phyloP scores from a whole-genome alignment of 2,797 vertebrate species.

The Tiaroga cobitis region DNA sequence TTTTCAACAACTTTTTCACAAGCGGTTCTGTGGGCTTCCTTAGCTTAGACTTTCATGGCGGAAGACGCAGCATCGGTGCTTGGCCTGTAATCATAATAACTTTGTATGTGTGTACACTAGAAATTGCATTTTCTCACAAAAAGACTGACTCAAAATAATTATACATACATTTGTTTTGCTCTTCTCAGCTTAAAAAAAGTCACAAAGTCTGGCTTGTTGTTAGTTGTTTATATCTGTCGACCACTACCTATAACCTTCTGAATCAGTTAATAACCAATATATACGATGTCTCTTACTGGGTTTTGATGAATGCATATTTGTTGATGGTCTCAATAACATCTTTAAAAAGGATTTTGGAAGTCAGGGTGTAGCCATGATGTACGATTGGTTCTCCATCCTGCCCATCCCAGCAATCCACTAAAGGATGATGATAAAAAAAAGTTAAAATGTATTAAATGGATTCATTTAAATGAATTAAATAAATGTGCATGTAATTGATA shows the following conservation, averaged over 20 bases:
- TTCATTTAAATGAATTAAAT: not conserved
- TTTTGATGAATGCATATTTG: conserved; percentile 94
- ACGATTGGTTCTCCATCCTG: conserved; percentile 96
- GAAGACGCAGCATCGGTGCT: not conserved
- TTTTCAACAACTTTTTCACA: not conserved
- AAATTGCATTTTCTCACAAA: not conserved
- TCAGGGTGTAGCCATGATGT: conserved; percentile 96
- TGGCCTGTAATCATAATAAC: not conserved
- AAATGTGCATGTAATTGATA: not conserved
- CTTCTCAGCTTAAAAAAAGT: not conserved
- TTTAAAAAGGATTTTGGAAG: conserved; percentile 98
- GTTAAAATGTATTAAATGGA: not conserved
- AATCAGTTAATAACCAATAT: not conserved
- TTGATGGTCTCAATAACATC: conserved; percentile 98
- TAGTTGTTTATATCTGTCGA: not conserved
- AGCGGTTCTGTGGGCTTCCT: not conserved
- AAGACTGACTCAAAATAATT: not conserved
- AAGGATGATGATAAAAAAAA: not conserved
- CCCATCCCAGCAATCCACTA: conserved; percentile 99
- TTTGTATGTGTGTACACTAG: not conserved
- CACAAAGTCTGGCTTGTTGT: not conserved
- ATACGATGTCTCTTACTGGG: conserved; percentile 79
- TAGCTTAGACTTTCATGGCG: not conserved
- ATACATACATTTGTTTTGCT: not conserved
- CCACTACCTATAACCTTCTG: not conserved